phyloP scores from a whole-genome alignment of 92 coral and sea anemone genomes.

The Bergia sp. region DNA sequence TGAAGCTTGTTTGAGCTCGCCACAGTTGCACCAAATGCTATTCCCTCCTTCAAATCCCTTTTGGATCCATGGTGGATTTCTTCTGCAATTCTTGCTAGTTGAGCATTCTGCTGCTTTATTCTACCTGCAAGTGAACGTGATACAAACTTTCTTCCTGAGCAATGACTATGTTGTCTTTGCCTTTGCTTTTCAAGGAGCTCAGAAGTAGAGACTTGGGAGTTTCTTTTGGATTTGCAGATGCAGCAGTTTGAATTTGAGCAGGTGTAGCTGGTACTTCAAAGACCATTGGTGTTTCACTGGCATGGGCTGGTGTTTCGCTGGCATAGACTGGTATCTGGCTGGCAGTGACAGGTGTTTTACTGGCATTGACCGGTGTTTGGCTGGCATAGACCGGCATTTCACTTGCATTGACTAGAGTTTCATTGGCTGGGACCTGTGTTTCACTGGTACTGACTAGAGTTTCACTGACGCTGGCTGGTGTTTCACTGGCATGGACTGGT shows the following conservation, averaged over 20 bases:
- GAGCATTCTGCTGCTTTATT: slow-evolving; percentile 37
- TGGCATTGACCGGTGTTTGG: neutral
- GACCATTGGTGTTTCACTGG: neutral
- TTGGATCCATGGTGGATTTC: slow-evolving; percentile 58
- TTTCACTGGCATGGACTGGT: neutral
- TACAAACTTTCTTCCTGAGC: slow-evolving; percentile 53
- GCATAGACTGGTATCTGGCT: neutral
- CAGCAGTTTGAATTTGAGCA: neutral
- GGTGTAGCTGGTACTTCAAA: neutral
- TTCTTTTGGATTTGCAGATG: neutral
- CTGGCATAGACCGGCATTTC: neutral
- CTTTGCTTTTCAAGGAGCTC: slow-evolving; percentile 6
- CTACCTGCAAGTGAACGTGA: slow-evolving; percentile 48
- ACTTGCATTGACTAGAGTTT: neutral
- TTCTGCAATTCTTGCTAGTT: slow-evolving; percentile 41
- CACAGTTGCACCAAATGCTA: slow-evolving; percentile 48
- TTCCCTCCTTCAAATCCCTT: slow-evolving; percentile 52
- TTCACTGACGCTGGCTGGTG: neutral
- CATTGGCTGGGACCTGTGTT: neutral
- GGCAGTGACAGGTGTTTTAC: neutral
- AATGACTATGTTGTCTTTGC: slow-evolving; percentile 11
- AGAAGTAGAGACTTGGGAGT: neutral
- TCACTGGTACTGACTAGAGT: neutral
- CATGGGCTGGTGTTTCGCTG: no score
- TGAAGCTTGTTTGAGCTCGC: slow-evolving; percentile 24